Evolutionary conservation across 2,113 vertebrate species (phyloP), one percentile per base, ranked within the genome.

Genomic region (Odobenus rosmarus): DNA sequence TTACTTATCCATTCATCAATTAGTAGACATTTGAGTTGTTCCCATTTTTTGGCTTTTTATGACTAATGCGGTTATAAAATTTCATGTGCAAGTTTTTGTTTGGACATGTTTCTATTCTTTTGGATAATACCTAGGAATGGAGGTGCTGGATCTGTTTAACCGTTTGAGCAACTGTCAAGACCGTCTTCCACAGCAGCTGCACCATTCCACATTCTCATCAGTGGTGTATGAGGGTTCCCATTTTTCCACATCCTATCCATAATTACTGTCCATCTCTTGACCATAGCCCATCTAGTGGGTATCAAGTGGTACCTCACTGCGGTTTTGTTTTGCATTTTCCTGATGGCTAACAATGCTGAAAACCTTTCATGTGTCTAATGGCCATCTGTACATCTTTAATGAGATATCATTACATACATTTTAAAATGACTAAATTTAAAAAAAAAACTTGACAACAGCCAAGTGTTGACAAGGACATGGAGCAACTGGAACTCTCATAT

Each of bases 271-370:
- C 2, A 74, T 53, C 80, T 86, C 76, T 74, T 81, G 7, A 94
- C 72, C 72, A 80, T 0, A 69, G 57, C n/a, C 42, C 69, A 85
- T 36, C 77, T 80, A 59, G 14, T 53, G 69, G 28, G 39, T 93
- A 15, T n/a, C 69, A 91, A 77, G 55, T 51, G 23, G 69, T 39
- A 80, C 53, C 74, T 88, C n/a, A 36, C 5, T 91, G 39, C 46
- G 46, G 31, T 46, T 93, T 87, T 95, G 39, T 90, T 87, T 95
- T 92, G 55, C 55, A 93, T 92, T 88, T 88, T 36, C 36, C 36
- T 24, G 61, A 85, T 49, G 51, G 36, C 33, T 80, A 92, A 95
- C 81, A 18, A 39, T 84, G 24, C 36, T 92, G 49, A 86, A 19
- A 64, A 89, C 31, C 55, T 92, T 96, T 93, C 80, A 77, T 33